Evolutionary conservation across 1,140 invertebrate genomes (phyloP), one percentile per base, ranked within the genome.

Genomic region (Pemphigus obesinymphae): DNA sequence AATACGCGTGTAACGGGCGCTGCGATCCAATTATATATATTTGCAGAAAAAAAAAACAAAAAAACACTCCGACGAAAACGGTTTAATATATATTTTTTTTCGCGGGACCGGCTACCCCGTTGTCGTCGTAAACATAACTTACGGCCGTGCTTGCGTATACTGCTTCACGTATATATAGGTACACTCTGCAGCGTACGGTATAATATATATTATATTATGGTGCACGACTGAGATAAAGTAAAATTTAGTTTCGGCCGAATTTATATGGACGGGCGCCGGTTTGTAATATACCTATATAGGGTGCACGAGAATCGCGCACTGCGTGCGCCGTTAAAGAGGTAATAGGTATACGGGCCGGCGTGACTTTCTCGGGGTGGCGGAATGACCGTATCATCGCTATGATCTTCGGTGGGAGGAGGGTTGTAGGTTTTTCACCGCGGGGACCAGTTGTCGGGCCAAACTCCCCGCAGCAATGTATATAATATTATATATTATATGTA

Each of bases 361-460:
- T n/a, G n/a, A n/a, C n/a, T n/a, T n/a, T n/a, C n/a, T n/a, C 1
- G 11, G 3, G 20, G 8, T 37, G 34, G 1, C 11, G 37, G 11
- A 15, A 31, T 7, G 2, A 72, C 68, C 26, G 70, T 73, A 73
- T 73, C 70, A 72, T 72, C 40, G 23, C 26, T 45, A 45, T 15
- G 17, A 15, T 20, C 23, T 34, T 63, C 26, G 45, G 70, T 3
- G 2, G 15, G 61, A 3, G 61, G 58, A 13, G 58, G 26, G 58
- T 3, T 23, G 11, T 43, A 76, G 73, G 73, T 75, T 50, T 75
- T 53, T 58, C 48, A 26, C 50, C 73, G 13, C 31, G 29, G 55
- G 76, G 34, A 80, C 55, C 53, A 61, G 76, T 80, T 80, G 76
- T 80, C 76, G 76, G 34, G 55, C 76, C 76, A 80, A 80, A 80